Evolutionary conservation across 2,888 invertebrate species (phyloP).

Genomic region (Vesta saturnalis): DNA sequence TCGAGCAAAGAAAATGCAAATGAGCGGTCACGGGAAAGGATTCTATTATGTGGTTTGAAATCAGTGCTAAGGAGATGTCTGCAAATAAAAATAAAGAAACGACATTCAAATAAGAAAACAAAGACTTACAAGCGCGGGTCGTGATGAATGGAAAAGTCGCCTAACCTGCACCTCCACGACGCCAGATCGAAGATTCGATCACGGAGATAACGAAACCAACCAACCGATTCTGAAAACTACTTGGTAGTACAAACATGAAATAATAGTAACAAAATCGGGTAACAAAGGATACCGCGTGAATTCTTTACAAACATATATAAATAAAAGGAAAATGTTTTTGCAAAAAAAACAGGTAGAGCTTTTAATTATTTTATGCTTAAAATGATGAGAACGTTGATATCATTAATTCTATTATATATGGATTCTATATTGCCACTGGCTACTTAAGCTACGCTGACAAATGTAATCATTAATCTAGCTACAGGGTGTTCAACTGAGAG

Average conservation of each 20-base stretch:
- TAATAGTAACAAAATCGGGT: constrained; percentile 24
- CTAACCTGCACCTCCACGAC: constrained; percentile 46
- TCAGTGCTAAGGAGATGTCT: constrained; percentile 29
- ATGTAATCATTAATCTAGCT: no score
- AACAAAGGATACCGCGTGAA: constrained; percentile 20
- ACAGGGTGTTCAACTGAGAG: no score
- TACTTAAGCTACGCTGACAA: no score
- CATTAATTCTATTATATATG: no score
- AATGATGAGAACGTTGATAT: no score
- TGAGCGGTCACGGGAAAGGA: constrained; percentile 22
- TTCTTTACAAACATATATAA: no score
- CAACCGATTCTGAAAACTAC: constrained; percentile 30
- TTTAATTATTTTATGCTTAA: no score
- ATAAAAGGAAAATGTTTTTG: no score
- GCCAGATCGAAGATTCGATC: constrained; percentile 45
- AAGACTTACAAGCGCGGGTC: constrained; percentile 36
- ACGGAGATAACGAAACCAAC: constrained; percentile 40
- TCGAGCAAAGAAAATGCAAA: constrained; percentile 22
- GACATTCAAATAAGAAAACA: constrained; percentile 39
- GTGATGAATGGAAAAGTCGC: constrained; percentile 48
- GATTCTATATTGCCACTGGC: no score
- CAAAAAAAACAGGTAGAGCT: no score
- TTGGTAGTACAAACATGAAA: constrained; percentile 12
- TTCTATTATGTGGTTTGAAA: constrained; percentile 24
- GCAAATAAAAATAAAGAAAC: constrained; percentile 33